phyloP scores from a whole-genome alignment of 2,113 vertebrate genomes.

The Galeopterus variegatus region DNA sequence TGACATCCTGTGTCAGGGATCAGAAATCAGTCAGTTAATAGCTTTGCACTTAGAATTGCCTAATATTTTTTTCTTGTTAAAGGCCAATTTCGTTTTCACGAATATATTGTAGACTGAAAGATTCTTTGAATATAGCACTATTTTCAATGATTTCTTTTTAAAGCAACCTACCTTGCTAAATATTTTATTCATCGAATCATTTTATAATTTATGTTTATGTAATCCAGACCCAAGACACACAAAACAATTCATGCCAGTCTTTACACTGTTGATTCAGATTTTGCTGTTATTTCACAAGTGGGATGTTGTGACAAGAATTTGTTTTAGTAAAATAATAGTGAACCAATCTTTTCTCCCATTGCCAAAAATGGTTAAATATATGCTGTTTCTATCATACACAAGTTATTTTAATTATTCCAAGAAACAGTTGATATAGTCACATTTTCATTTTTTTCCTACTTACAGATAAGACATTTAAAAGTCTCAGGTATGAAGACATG shows the following conservation, averaged over 20 bases:
- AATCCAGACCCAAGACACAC: slow-evolving; percentile 48
- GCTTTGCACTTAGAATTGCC: slow-evolving; percentile 82
- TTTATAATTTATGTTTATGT: slow-evolving; percentile 74
- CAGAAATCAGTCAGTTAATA: slow-evolving; percentile 88
- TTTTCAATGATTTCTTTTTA: slow-evolving; percentile 76
- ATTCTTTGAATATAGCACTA: slow-evolving; percentile 64
- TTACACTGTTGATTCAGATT: neutral
- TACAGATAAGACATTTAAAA: neutral
- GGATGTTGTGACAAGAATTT: slow-evolving; percentile 52
- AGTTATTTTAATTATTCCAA: slow-evolving; percentile 43
- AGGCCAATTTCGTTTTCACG: slow-evolving; percentile 76
- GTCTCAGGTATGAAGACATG: neutral
- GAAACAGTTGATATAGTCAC: neutral
- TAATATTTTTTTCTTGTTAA: slow-evolving; percentile 76
- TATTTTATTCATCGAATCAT: slow-evolving; percentile 75
- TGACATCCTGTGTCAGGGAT: slow-evolving; percentile 86
- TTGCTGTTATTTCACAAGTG: slow-evolving; percentile 56
- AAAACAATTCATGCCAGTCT: slow-evolving; percentile 49
- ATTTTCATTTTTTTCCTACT: neutral
- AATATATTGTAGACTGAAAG: slow-evolving; percentile 44
- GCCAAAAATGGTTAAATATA: slow-evolving; percentile 37
- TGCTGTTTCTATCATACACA: neutral
- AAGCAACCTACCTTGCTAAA: slow-evolving; percentile 71
- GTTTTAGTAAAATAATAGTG: slow-evolving; percentile 38
- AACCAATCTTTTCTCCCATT: neutral